Evolutionary conservation across 2,113 vertebrate species (phyloP), one percentile per base, ranked within the genome.

Genomic region (Nymphicus hollandicus): DNA sequence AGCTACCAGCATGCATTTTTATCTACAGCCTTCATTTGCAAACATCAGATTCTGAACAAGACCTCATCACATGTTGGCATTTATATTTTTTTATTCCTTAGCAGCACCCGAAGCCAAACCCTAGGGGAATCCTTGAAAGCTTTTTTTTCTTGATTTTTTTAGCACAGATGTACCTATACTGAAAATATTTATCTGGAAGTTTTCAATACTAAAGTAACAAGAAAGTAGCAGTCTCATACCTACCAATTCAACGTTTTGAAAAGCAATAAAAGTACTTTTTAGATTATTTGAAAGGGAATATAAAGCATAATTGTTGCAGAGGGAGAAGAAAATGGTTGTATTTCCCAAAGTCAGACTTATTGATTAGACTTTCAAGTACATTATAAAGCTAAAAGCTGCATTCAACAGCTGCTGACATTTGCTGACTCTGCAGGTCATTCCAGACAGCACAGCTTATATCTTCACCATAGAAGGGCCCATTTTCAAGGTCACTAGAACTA

Each of bases 261-360:
- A 96, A 86, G 93, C 3, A 92, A 11, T 46, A 88, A 73, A 91
- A 33, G 7, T 83, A 83, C 6, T 89, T 93, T 93, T 94, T 19
- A 81, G 64, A 39, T 44, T 33, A 44, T 71, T 93, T 95, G 46
- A 72, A 92, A 95, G 35, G 63, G 56, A 82, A 65, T 70, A 80
- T 88, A 95, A 85, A 61, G 93, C 56, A 91, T 79, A 95, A 95
- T 89, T 80, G 56, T 88, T 81, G 60, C 50, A 63, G 93, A 94
- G 39, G 13, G 58, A 96, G 37, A 63, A 63, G 47, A 52, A 96
- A 92, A 89, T 69, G 58, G 39, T 83, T 96, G 20, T 53, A 93
- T 97, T 97, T 97, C 93, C 96, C 73, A 37, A 94, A 97, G 94
- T 96, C 97, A 97, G 95, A 61, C 81, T 95, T 97, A 98, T 97